Evolutionary conservation across 2,113 vertebrate genomes (phyloP).

Genomic region (Embiotoca jacksoni): DNA sequence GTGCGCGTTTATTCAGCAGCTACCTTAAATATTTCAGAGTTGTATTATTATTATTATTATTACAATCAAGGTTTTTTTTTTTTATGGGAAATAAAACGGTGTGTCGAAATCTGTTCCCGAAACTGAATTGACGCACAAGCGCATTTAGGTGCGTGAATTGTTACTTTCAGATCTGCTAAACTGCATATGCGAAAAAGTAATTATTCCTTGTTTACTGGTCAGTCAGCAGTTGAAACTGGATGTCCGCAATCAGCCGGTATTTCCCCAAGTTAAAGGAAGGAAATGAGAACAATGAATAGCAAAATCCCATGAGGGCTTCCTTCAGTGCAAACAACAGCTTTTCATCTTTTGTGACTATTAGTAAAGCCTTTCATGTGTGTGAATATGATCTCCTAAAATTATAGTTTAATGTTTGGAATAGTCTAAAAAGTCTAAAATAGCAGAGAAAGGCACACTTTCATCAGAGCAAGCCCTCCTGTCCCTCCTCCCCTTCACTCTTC

Average conservation of each 20-base stretch:
- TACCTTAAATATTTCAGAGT: neutral
- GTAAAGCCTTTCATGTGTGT: constrained; percentile 6
- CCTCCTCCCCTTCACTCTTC: constrained; percentile 45
- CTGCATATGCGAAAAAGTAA: neutral
- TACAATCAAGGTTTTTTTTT: neutral
- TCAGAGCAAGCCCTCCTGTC: constrained; percentile 42
- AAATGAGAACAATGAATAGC: constrained; percentile 75
- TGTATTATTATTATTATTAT: too few relatives aligned
- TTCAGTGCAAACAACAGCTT: constrained; percentile 47
- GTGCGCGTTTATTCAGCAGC: neutral
- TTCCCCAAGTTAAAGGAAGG: constrained; percentile 72
- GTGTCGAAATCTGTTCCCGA: neutral
- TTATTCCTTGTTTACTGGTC: constrained; percentile 50
- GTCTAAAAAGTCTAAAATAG: neutral
- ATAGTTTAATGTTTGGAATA: neutral
- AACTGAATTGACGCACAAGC: constrained; percentile 42
- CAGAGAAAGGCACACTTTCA: constrained; percentile 28
- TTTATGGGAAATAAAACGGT: neutral
- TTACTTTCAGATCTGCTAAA: neutral
- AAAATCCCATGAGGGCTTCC: constrained; percentile 16
- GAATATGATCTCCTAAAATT: neutral
- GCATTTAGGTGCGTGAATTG: neutral
- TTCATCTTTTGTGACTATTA: neutral
- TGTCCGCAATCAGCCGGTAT: constrained; percentile 67
- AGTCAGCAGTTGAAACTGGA: constrained; percentile 53